These are phyloP conservation scores for Tapirus indicus DNA, from an alignment of 2,797 vertebrate species.

Conservation along the genomic window DNA sequence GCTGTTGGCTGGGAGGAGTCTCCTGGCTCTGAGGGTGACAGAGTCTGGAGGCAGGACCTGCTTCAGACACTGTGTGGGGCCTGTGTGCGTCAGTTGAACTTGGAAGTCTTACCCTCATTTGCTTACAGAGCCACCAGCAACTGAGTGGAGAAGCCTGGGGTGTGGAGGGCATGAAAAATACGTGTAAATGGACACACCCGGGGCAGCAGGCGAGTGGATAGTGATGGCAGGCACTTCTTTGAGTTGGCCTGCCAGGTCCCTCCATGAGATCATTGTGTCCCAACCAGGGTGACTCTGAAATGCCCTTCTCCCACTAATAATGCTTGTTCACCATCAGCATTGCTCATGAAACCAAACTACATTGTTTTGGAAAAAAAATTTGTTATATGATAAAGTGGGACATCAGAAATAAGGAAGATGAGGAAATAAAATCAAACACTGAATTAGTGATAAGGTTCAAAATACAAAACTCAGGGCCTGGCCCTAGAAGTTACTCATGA, in stretches of 20 bases:
- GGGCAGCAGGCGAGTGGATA: background rate
- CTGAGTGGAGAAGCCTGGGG: background rate
- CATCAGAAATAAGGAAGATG: background rate
- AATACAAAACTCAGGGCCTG: background rate
- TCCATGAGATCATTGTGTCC: background rate
- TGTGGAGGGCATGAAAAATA: background rate
- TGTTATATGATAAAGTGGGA: background rate
- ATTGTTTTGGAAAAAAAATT: background rate
- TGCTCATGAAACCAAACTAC: background rate
- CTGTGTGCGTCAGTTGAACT: background rate
- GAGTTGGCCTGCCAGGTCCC: background rate
- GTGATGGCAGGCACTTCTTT: background rate
- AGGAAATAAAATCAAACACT: background rate
- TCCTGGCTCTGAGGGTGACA: background rate
- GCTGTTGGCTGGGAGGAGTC: background rate
- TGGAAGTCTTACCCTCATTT: background rate
- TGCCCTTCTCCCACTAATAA: background rate
- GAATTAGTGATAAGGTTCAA: background rate
- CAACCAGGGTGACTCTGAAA: background rate
- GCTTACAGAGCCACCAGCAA: background rate
- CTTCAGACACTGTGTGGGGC: background rate
- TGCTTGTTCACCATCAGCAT: background rate
- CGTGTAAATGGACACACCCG: rapidly evolving
- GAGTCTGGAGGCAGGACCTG: background rate
- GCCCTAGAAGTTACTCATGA: background rate